A percentile compares a stretch with the other conserved stretches of the same genome.
Evolutionary conservation across 2,113 vertebrate species (phyloP).

Genomic region (Rhinichthys klamathensis): DNA sequence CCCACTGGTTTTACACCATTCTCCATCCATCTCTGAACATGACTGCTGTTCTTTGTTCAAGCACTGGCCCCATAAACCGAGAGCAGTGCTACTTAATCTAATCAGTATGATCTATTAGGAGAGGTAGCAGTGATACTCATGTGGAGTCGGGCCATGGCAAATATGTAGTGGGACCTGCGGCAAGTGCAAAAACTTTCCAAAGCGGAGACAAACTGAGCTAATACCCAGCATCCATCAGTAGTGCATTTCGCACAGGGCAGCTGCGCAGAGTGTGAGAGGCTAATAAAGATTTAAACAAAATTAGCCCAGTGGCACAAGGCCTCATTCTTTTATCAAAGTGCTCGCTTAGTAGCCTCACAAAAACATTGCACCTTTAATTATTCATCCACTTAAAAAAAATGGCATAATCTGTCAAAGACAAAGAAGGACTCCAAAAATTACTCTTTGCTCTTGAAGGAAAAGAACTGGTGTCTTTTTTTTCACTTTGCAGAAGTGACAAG

Average conservation of each 20-base stretch:
- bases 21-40: constrained; percentile 25
- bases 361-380: constrained; percentile 39
- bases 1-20: not conserved
- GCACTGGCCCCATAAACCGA: not conserved
- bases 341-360: constrained; percentile 14
- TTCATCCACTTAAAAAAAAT: constrained; percentile 30
- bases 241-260: constrained; percentile 11
- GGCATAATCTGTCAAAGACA: not conserved
- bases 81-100: constrained; percentile 44
- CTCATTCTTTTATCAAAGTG: constrained; percentile 2
- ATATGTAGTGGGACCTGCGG: constrained; percentile 9
- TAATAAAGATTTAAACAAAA: constrained; percentile 57
- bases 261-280: constrained; percentile 13
- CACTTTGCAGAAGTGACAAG: not conserved
- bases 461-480: not conserved
- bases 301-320: constrained; percentile 31
- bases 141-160: constrained; percentile 40
- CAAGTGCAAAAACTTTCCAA: constrained; percentile 9
- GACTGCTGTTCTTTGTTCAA: not conserved
- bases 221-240: constrained; percentile 53
- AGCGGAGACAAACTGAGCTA: constrained; percentile 28
- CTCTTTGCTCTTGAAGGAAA: not conserved
- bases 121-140: constrained; percentile 34
- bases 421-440: not conserved
- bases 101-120: constrained; percentile 51